Conservation (phyloP, 2,113 vertebrate genomes). For the Chelonoidis abingdonii region DNA sequence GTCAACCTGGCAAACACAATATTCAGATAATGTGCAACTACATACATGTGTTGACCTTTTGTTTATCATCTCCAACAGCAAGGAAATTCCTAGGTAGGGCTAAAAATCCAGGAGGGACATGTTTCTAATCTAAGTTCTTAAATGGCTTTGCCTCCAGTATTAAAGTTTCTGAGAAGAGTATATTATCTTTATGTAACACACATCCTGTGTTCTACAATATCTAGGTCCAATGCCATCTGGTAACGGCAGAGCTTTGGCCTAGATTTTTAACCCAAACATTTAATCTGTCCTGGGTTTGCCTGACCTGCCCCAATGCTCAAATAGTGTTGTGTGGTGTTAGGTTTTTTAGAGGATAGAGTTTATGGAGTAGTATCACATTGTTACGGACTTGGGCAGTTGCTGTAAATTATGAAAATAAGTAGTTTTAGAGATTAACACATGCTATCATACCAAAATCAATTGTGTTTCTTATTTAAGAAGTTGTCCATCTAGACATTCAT, state of each 20-base stretch:
- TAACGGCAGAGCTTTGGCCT: not conserved
- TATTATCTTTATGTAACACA: not conserved
- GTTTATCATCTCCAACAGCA: not conserved
- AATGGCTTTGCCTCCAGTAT: too few relatives aligned
- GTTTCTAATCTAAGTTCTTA: not conserved
- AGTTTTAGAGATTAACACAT: not conserved
- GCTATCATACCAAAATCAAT: not conserved
- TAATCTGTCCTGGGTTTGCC: not conserved
- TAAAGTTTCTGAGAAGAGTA: not conserved
- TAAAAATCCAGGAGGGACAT: not conserved
- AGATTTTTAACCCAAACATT: accelerated
- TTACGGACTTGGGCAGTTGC: not conserved
- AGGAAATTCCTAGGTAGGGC: not conserved
- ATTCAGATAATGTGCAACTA: not conserved
- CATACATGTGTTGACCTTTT: too few relatives aligned
- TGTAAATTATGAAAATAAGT: not conserved
- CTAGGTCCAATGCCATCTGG: not conserved
- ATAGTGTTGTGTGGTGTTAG: not conserved
- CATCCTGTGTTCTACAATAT: not conserved
- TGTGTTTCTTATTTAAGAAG: not conserved
- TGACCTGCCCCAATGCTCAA: not conserved
- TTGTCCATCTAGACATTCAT: not conserved
- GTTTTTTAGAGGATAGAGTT: not conserved
- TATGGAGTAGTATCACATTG: not conserved
- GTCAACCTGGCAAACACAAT: not conserved